phyloP scores from a whole-genome alignment of 2,113 vertebrate genomes.

The rabbit (Oryctolagus cuniculus) region mOryCun1.1 NC_091440.1:80762001-80762500 shows the following conservation, averaged over 20 bases:
- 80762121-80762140: conserved; percentile 72
- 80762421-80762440: conserved; percentile 57
- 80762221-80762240: background rate
- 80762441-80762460: conserved; percentile 35
- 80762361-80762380: conserved; percentile 70
- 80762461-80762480: too few relatives aligned
- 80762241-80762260: background rate
- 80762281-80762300: conserved; percentile 63
- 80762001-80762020: conserved; percentile 52
- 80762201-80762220: conserved; percentile 40
- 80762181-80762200: conserved; percentile 73
- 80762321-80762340: conserved; percentile 66
- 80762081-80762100: conserved; percentile 55
- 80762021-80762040: conserved; percentile 63
- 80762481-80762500: too few relatives aligned
- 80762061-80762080: conserved; percentile 39
- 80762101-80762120: conserved; percentile 77
- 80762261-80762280: conserved; percentile 65
- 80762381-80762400: conserved; percentile 33
- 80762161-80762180: conserved; percentile 81
- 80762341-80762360: conserved; percentile 41
- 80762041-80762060: background rate
- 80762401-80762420: conserved; percentile 39
- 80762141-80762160: conserved; percentile 56
- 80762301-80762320: conserved; percentile 65